Conservation (phyloP, 2,888 invertebrate genomes). For the Luperina nickerlii region DNA sequence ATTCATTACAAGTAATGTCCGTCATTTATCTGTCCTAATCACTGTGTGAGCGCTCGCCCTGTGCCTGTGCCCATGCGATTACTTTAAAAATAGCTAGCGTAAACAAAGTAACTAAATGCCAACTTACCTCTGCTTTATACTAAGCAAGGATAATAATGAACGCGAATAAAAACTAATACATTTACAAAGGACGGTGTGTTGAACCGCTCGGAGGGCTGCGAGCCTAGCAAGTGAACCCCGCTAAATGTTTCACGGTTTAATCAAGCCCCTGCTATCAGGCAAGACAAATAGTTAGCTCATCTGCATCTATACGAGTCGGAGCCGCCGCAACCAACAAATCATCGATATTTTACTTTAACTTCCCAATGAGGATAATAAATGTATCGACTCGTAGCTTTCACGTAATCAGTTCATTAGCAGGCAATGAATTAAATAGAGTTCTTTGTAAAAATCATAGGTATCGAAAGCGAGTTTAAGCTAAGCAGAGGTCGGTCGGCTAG, state of each 20-base stretch:
- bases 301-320: slow-evolving; percentile 89
- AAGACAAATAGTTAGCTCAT: slow-evolving; percentile 90
- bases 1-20: slow-evolving; percentile 90
- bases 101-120: slow-evolving; percentile 63
- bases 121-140: slow-evolving; percentile 39
- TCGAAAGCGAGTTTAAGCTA: slow-evolving; percentile 65
- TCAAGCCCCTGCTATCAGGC: slow-evolving; percentile 88
- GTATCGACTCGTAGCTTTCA: slow-evolving; percentile 59
- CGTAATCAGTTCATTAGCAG: slow-evolving; percentile 42
- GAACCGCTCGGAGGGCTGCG: slow-evolving; percentile 56
- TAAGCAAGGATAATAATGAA: slow-evolving; percentile 51
- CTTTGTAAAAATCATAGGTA: slow-evolving; percentile 65
- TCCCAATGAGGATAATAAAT: slow-evolving; percentile 69
- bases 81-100: slow-evolving; percentile 71
- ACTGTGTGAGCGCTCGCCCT: slow-evolving; percentile 82
- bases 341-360: slow-evolving; percentile 84
- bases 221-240: slow-evolving; percentile 81
- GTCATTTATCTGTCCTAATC: slow-evolving; percentile 90
- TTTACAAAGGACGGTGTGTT: slow-evolving; percentile 56
- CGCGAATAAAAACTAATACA: slow-evolving; percentile 59
- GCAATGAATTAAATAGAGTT: slow-evolving; percentile 47
- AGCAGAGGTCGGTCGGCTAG: slow-evolving; percentile 72
- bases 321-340: slow-evolving; percentile 82
- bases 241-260: slow-evolving; percentile 90
- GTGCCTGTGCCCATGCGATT: slow-evolving; percentile 73